These are phyloP conservation scores for Clitarchus hookeri DNA, from an alignment of 2,888 invertebrate genomes.

Conservation along the genomic window DNA sequence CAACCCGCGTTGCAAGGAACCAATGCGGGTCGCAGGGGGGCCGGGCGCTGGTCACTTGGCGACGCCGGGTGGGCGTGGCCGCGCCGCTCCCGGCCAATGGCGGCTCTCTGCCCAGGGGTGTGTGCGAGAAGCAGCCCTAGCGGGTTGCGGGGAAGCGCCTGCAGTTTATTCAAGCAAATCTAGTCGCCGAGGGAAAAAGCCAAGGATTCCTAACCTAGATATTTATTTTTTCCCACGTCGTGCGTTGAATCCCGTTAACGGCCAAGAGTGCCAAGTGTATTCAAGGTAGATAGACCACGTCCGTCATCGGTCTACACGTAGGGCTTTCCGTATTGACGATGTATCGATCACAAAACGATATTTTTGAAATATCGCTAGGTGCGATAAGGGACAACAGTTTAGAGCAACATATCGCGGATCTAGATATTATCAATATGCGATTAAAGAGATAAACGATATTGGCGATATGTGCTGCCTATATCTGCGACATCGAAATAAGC, in stretches of 20 bases:
- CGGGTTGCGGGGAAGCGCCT: not conserved
- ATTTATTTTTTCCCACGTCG: not conserved
- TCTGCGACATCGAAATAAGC: too few species aligned
- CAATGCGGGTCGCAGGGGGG: not conserved
- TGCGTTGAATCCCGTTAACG: not conserved
- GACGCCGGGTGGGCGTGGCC: conserved; percentile 7
- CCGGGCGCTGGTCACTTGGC: conserved; percentile 14
- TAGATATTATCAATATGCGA: too few species aligned
- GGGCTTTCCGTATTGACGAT: too few species aligned
- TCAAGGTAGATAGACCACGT: too few species aligned
- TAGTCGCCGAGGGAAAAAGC: not conserved
- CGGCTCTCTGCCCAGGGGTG: not conserved
- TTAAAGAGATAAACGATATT: too few species aligned
- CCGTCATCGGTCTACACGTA: too few species aligned
- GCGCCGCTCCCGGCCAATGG: not conserved
- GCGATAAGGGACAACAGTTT: too few species aligned
- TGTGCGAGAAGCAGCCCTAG: not conserved
- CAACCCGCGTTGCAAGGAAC: not conserved
- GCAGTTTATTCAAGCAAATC: not conserved
- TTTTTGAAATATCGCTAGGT: too few species aligned
- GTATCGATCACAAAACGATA: too few species aligned
- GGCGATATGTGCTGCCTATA: too few species aligned
- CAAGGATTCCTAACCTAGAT: not conserved
- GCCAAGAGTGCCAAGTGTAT: not conserved
- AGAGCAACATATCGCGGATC: too few species aligned